phyloP scores from a whole-genome alignment of 2,888 invertebrate genomes.

The Eupithecia subfuscata region DNA sequence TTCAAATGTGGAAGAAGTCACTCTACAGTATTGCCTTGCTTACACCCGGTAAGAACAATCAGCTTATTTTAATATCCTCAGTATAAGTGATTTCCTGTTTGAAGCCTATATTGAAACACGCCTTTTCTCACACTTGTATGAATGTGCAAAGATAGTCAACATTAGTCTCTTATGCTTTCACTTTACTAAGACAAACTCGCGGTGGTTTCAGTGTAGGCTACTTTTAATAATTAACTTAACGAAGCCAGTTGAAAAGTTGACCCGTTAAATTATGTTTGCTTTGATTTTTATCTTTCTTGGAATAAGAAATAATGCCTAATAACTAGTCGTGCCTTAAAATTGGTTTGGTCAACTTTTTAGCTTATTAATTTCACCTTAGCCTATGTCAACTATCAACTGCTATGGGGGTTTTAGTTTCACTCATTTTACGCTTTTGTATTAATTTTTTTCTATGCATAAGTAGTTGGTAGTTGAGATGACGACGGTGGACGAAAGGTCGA shows the following conservation, averaged over 20 bases:
- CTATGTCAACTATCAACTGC: conserved; percentile 80
- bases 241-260: conserved; percentile 78
- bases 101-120: conserved; percentile 75
- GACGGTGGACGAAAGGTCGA: conserved; percentile 76
- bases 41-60: conserved; percentile 84
- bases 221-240: conserved; percentile 67
- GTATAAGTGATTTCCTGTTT: conserved; percentile 80
- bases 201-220: conserved; percentile 77
- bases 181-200: conserved; percentile 53
- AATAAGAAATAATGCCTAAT: conserved; percentile 1
- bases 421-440: conserved; percentile 65
- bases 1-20: conserved; percentile 84
- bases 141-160: conserved; percentile 50
- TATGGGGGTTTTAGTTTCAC: conserved; percentile 73
- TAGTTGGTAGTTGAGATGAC: conserved; percentile 81
- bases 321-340: conserved; percentile 14
- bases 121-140: conserved; percentile 62
- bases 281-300: background rate
- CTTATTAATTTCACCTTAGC: conserved; percentile 68
- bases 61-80: conserved; percentile 82
- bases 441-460: conserved; percentile 64
- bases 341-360: conserved; percentile 64
- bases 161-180: conserved; percentile 48
- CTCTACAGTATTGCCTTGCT: conserved; percentile 84
- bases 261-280: conserved; percentile 33